Percentiles rank a stretch among this genome's conserved stretches.
phyloP scores from a whole-genome alignment of 1,140 invertebrate species.

The Lethocerus indicus region DNA sequence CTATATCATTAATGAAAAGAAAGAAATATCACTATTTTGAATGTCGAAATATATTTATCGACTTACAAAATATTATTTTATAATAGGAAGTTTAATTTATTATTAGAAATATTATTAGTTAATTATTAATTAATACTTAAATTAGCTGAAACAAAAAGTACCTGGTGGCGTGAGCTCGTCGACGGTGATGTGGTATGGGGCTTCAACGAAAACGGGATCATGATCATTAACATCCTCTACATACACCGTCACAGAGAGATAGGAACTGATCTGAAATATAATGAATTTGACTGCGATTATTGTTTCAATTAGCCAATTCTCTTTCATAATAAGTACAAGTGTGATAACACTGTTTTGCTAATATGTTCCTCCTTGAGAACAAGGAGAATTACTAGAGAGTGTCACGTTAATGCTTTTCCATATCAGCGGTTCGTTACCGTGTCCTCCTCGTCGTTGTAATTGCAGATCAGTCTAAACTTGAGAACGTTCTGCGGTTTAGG shows the following conservation, averaged over 20 bases:
- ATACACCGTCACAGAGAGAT: slow-evolving; percentile 65
- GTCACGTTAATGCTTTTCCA: no score
- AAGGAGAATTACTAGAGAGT: no score
- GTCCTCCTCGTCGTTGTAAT: slow-evolving; percentile 38
- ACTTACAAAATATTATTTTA: no score
- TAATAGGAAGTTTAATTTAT: no score
- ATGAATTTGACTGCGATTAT: background rate
- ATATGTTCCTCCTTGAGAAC: no score
- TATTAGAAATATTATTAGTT: no score
- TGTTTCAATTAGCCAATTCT: background rate
- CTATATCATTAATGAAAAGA: no score
- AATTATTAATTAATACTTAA: background rate
- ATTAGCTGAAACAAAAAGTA: slow-evolving; percentile 23
- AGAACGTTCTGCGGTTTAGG: slow-evolving; percentile 55
- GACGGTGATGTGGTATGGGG: slow-evolving; percentile 57
- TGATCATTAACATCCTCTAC: slow-evolving; percentile 75
- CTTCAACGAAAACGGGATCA: slow-evolving; percentile 48
- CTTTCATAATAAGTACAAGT: no score
- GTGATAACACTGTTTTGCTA: no score
- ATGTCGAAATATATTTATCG: no score
- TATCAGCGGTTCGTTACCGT: no score
- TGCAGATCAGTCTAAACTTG: slow-evolving; percentile 56
- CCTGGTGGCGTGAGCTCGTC: slow-evolving; percentile 63
- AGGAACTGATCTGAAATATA: slow-evolving; percentile 46
- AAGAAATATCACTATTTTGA: no score